Evolutionary conservation across 2,113 vertebrate genomes (phyloP), one percentile per base, ranked within the genome.

Genomic region (Corynorhinus townsendii): DNA sequence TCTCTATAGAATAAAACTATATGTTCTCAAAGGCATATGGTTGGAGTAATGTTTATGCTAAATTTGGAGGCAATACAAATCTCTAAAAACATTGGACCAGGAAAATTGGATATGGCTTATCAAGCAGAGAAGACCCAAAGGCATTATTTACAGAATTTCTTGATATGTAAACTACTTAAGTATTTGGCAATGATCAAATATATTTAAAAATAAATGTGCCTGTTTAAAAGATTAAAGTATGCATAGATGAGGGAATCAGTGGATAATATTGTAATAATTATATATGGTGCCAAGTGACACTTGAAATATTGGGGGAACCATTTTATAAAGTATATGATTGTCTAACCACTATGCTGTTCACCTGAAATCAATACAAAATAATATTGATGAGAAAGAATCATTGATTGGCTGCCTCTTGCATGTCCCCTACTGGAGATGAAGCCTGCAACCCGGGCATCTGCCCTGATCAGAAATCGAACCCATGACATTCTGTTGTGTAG

Each of bases 141-240:
- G 72, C 69, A 84, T 92, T 93, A 87, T 59, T 90, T 86, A 90
- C 3, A 82, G n/a, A 38, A 90, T 59, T 90, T 95, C 38, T 92
- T 88, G 95, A 92, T 96, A 83, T 66, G 88, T 66, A 30, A 94
- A 94, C n/a, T 93, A 66, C 52, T 96, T 35, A 93, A 88, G 81
- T 68, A 92, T 95, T 96, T 96, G 76, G 24, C 40, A 81, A 92
- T 96, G 35, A 90, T 86, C 9, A 92, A 94, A 93, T 94, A 81
- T 81, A 92, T 96, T 94, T 94, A 15, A 33, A 92, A 82, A 73
- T 1, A 30, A 28, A 54, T 92, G 87, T 88, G 28, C 30, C 17
- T 82, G 3, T 71, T 87, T 93, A 43, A 96, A 89, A 89, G 11
- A 26, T 12, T 80, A 93, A 92, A 54, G 11, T 62, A 47, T 28